Base-by-base conservation (phyloP, 2,113 vertebrate genomes). In the Etia nguti region DNA sequence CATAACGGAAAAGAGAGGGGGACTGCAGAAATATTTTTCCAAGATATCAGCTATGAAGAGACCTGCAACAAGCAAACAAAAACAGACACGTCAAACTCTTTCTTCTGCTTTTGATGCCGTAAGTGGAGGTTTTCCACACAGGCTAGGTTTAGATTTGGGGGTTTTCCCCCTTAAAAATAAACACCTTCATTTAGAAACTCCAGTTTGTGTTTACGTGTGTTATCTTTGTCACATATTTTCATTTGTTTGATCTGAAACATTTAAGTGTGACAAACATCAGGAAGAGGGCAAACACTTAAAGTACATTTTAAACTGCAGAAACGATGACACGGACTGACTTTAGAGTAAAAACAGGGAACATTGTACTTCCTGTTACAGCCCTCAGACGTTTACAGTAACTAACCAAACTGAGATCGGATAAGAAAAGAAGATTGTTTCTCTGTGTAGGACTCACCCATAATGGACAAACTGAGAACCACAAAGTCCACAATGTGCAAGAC, bases 401-500 rank as follows among this genome's bases (percentile, higher is more conserved):
- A n/a, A 56, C 10, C 54, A 56, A 56, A 56, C n/a, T 52, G 50
- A 56, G 54, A 22, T 12, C 54, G 4, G 10, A 10, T 22, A 12
- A 55, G 54, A 24, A 56, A 22, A 24, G 10, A 55, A 55, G 11
- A 43, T 43, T 56, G 22, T 26, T 26, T 57, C 22, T 57, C 6
- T 57, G 55, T 26, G 55, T 57, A 24, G n/a, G 55, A 92, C 95
- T 89, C 91, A 98, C 98, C 97, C 26, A 93, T 5, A 3, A 98
- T 96, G 85, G 96, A 97, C 16, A 97, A 43, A 90, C 97, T 95
- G 90, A 99, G 95, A 13, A 98, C 97, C 57, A 98, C 94, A 0
- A 99, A 98, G 95, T 99, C 98, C 2, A 99, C 96, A 89, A 99
- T 95, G 84, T 99, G 99, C 97, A 97, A 97, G 77, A 97, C 96